Percentiles rank a stretch among this genome's conserved stretches.
phyloP scores from a whole-genome alignment of 2,797 vertebrate species.

The Sylvia borin region DNA sequence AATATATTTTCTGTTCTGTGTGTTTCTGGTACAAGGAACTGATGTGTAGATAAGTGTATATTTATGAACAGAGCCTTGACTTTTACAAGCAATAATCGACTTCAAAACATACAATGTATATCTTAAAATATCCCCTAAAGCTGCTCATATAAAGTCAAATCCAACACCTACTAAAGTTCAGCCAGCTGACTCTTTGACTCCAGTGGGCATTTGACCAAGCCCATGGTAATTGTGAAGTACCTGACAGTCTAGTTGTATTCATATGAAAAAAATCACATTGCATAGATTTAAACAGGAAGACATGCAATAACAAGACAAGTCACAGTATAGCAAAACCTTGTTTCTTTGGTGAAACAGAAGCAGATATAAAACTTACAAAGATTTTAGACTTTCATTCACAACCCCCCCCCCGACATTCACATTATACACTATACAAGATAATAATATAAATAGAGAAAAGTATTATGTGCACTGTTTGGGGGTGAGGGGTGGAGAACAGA shows the following conservation, averaged over 20 bases:
- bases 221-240: conserved; percentile 31
- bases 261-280: conserved; percentile 73
- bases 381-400: conserved; percentile 84
- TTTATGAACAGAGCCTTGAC: conserved; percentile 58
- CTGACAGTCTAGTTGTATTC: conserved; percentile 54
- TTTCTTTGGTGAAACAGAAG: conserved; percentile 93
- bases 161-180: conserved; percentile 65
- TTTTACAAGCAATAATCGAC: conserved; percentile 62
- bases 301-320: conserved; percentile 83
- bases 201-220: conserved; percentile 18
- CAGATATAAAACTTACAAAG: conserved; percentile 86
- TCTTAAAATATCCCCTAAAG: conserved; percentile 67
- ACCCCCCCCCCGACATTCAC: conserved; percentile 84
- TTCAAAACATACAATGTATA: conserved; percentile 61
- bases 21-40: conserved; percentile 55
- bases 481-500: conserved; percentile 65
- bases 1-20: conserved; percentile 55
- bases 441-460: conserved; percentile 91
- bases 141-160: conserved; percentile 62
- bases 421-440: conserved; percentile 92
- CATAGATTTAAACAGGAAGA: conserved; percentile 72
- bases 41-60: conserved; percentile 52
- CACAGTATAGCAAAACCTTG: conserved; percentile 81
- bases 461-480: conserved; percentile 88
- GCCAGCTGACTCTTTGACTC: conserved; percentile 59